Evolutionary conservation across 2,113 vertebrate genomes (phyloP).

Genomic region (Leucopsar rothschildi): DNA sequence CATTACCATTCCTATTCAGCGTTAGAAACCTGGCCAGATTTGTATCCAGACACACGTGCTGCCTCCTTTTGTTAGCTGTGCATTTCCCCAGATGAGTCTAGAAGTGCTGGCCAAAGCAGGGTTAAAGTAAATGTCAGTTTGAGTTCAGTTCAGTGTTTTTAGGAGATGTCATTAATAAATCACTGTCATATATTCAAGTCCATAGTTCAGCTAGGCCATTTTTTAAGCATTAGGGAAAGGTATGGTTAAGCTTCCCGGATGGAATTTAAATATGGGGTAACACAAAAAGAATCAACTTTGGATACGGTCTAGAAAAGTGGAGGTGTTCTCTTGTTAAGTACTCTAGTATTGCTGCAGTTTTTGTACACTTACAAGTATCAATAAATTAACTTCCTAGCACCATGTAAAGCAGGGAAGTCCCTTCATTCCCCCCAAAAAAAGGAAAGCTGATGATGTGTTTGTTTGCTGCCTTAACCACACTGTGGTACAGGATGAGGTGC

Average conservation of each 20-base stretch:
- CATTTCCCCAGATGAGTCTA: neutral
- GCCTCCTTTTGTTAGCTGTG: neutral
- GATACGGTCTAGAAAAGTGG: neutral
- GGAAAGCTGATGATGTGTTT: neutral
- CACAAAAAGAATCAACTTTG: neutral
- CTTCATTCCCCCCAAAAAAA: neutral
- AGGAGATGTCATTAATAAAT: neutral
- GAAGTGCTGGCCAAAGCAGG: neutral
- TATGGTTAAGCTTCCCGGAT: neutral
- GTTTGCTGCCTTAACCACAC: rapidly evolving
- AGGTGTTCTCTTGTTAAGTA: neutral
- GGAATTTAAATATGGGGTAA: neutral
- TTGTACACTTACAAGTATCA: neutral
- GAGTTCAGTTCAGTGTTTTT: neutral
- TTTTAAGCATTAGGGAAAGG: neutral
- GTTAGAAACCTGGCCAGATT: neutral
- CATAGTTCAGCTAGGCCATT: neutral
- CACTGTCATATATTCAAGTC: neutral
- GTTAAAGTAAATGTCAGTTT: neutral
- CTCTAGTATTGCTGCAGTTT: neutral
- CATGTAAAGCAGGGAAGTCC: neutral
- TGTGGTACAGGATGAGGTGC: rapidly evolving
- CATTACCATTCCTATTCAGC: neutral
- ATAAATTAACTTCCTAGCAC: neutral
- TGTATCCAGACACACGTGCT: rapidly evolving